phyloP scores from a whole-genome alignment of 2,797 vertebrate species.

The Fratercula arctica region DNA sequence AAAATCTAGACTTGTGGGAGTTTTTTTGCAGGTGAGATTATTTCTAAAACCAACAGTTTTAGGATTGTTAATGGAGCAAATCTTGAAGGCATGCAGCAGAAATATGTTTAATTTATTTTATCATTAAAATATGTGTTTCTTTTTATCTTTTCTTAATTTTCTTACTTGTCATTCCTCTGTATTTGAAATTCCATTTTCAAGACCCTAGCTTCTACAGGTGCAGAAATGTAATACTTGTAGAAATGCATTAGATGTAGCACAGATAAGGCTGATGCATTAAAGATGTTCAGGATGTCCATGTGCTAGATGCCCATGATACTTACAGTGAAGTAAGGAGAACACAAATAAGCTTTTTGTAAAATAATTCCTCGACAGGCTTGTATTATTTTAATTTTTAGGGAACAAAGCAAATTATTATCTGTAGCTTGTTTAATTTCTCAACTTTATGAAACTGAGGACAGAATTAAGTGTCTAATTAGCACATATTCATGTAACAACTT shows the following conservation, averaged over 20 bases:
- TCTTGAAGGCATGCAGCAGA: background rate
- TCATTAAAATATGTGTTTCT: background rate
- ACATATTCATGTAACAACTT: background rate
- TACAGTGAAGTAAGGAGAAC: background rate
- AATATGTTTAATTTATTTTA: background rate
- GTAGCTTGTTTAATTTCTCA: background rate
- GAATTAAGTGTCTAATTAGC: background rate
- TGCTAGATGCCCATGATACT: background rate
- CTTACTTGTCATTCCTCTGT: background rate
- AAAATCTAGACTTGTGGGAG: conserved; percentile 97
- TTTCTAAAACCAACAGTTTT: conserved; percentile 47
- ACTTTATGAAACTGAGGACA: background rate
- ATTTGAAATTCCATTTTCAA: background rate
- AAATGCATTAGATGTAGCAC: background rate
- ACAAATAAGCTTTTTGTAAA: background rate
- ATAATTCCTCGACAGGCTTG: background rate
- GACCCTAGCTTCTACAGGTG: background rate
- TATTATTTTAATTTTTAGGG: background rate
- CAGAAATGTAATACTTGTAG: background rate
- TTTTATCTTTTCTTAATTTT: background rate
- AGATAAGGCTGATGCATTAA: background rate
- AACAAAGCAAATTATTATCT: background rate
- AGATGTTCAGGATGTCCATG: background rate
- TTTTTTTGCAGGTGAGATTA: conserved; percentile 93
- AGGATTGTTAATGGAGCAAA: background rate